Conservation (phyloP, 2,797 vertebrate genomes). For the Naso thynnoides region DNA sequence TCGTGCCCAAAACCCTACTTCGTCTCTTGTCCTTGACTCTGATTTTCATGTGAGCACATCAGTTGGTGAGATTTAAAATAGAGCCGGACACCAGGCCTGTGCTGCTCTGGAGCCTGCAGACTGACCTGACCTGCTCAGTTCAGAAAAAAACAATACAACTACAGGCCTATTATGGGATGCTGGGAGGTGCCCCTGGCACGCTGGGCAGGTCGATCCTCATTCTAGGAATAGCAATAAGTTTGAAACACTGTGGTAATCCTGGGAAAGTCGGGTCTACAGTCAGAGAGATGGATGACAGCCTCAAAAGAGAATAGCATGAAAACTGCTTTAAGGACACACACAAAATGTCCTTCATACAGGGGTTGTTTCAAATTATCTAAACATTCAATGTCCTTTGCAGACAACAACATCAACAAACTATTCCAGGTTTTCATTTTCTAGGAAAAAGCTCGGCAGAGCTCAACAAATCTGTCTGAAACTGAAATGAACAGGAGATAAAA, state of each 20-base stretch:
- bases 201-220: conserved; percentile 70
- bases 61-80: conserved; percentile 65
- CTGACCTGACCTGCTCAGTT: conserved; percentile 41
- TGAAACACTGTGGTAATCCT: conserved; percentile 39
- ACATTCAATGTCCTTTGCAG: neutral
- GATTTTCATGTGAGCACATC: conserved; percentile 44
- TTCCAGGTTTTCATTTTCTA: conserved; percentile 27
- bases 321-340: neutral
- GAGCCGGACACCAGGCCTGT: conserved; percentile 45
- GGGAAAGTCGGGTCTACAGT: conserved; percentile 13
- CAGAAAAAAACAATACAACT: conserved; percentile 46
- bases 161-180: conserved; percentile 57
- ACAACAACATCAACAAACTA: conserved; percentile 1
- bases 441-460: conserved; percentile 18
- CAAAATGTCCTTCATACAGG: neutral
- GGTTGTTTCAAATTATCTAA: neutral
- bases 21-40: conserved; percentile 31
- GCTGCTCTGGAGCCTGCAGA: conserved; percentile 37
- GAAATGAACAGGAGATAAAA: conserved; percentile 53
- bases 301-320: neutral
- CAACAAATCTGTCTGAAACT: conserved; percentile 50
- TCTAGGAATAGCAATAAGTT: conserved; percentile 57
- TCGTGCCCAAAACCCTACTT: conserved; percentile 16
- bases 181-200: conserved; percentile 57
- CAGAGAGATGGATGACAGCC: neutral